A percentile compares a stretch with the other conserved stretches of the same genome.
Evolutionary conservation across 1,140 invertebrate species (phyloP).

Genomic region (Choristoneura fumiferana): DNA sequence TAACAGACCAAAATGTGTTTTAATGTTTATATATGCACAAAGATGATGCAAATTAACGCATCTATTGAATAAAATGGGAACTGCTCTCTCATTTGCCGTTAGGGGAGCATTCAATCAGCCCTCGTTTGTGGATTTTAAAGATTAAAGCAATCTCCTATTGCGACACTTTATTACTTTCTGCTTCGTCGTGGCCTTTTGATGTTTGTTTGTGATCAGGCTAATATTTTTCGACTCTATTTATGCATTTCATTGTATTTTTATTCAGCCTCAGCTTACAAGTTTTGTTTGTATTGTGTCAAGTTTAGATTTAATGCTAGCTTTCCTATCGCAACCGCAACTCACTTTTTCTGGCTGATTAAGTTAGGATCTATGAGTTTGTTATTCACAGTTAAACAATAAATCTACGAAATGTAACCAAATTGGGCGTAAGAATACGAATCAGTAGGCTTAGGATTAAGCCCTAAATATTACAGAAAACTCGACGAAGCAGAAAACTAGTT

Average conservation of each 20-base stretch:
- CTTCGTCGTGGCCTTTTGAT: conserved; percentile 72
- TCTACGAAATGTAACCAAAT: no score
- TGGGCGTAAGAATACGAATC: no score
- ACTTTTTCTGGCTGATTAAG: no score
- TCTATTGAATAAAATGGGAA: conserved; percentile 69
- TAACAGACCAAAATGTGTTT: conserved; percentile 10
- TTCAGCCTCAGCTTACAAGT: neutral
- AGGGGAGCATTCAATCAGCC: conserved; percentile 70
- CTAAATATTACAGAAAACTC: neutral
- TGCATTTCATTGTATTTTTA: conserved; percentile 18
- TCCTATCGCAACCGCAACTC: no score
- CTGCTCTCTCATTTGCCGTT: conserved; percentile 59
- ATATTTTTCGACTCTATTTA: conserved; percentile 48
- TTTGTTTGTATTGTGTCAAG: neutral
- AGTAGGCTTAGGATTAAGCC: no score
- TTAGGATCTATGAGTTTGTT: no score
- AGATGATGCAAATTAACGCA: conserved; percentile 75
- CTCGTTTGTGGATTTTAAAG: conserved; percentile 67
- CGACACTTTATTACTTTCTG: conserved; percentile 72
- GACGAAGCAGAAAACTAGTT: conserved; percentile 5
- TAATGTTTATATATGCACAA: conserved; percentile 41
- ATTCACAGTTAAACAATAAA: no score
- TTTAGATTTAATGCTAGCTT: no score
- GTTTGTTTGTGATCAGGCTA: conserved; percentile 59
- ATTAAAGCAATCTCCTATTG: conserved; percentile 73